Evolutionary conservation across 37 sponge, comb jelly and placozoan species (phyloP).

Genomic region (Cliona cf. orientalis): DNA sequence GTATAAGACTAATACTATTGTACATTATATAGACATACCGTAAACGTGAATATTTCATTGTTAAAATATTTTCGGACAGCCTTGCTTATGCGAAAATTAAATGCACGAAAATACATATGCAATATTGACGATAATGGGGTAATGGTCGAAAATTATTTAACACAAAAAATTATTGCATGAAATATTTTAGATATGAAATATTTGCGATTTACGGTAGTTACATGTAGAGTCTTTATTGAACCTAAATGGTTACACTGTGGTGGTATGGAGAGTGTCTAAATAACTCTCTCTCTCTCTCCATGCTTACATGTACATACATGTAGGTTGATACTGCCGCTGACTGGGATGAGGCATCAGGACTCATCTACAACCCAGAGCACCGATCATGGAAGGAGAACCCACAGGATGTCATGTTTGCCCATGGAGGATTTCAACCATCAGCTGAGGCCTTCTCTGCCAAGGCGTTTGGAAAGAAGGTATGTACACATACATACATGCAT

Average conservation of each 20-base stretch:
- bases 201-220: no score
- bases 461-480: slow-evolving; percentile 47
- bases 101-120: no score
- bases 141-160: neutral
- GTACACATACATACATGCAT: no score
- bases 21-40: neutral
- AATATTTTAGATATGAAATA: no score
- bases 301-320: neutral
- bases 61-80: no score
- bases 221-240: no score
- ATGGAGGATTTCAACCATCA: slow-evolving; percentile 68
- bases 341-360: slow-evolving; percentile 68
- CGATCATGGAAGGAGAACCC: slow-evolving; percentile 20
- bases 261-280: neutral
- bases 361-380: slow-evolving; percentile 51
- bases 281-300: slow-evolving; percentile 21
- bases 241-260: no score
- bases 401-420: slow-evolving; percentile 32
- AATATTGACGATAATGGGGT: neutral
- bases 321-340: slow-evolving; percentile 64
- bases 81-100: no score
- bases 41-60: no score
- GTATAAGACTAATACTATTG: neutral
- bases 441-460: slow-evolving; percentile 33
- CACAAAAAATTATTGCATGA: no score